A percentile compares a stretch with the other conserved stretches of the same genome.
phyloP scores from a whole-genome alignment of 53 echinoderm and acorn worm genomes.

The Holothuria scabra region DNA sequence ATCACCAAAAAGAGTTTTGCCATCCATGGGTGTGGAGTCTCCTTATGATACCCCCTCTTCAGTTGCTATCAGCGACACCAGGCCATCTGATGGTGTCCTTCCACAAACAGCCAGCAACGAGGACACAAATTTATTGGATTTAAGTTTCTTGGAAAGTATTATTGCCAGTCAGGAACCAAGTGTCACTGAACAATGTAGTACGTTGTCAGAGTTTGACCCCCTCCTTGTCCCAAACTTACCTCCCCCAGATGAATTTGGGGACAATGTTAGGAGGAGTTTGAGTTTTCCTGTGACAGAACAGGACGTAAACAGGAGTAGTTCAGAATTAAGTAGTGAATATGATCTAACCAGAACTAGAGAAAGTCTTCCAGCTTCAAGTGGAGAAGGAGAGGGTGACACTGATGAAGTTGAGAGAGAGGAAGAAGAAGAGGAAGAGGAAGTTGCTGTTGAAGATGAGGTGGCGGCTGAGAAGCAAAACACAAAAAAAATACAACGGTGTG shows the following conservation, averaged over 20 bases:
- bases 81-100: not conserved
- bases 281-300: not conserved
- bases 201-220: constrained; percentile 34
- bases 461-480: not conserved
- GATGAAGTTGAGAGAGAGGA: not conserved
- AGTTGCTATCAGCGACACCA: not conserved
- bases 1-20: too few relatives aligned
- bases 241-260: constrained; percentile 23
- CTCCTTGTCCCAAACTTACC: not conserved
- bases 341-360: not conserved
- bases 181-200: too few relatives aligned
- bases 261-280: not conserved
- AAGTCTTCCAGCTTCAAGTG: constrained; percentile 15
- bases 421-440: not conserved
- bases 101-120: not conserved
- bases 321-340: constrained; percentile 9
- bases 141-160: constrained; percentile 30
- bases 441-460: not conserved
- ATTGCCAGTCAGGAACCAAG: too few relatives aligned
- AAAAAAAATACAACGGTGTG: constrained; percentile 4
- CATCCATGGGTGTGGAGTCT: not conserved
- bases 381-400: not conserved
- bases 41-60: not conserved
- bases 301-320: not conserved
- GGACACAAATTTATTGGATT: constrained; percentile 5